These are phyloP conservation scores for Molossus molossus DNA, from an alignment of 2,797 vertebrate genomes.

Conservation along the genomic window DNA sequence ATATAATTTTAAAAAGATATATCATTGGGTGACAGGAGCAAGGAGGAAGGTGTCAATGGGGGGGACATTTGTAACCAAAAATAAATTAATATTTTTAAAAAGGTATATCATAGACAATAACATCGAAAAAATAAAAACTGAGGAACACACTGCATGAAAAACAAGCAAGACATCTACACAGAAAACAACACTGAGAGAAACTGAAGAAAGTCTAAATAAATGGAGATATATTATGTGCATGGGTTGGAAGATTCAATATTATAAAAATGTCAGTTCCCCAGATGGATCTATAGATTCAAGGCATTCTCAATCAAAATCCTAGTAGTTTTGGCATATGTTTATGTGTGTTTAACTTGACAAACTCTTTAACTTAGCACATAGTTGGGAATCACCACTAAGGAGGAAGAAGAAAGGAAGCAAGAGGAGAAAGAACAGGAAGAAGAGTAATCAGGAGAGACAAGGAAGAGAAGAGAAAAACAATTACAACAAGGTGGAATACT, in stretches of 20 bases:
- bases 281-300: constrained; percentile 24
- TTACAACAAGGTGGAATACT: not conserved
- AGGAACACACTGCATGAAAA: not conserved
- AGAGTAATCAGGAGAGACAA: not conserved
- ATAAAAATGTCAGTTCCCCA: not conserved
- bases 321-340: not conserved
- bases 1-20: not conserved
- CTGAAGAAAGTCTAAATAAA: constrained; percentile 2
- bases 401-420: not conserved
- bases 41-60: too few relatives aligned
- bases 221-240: not conserved
- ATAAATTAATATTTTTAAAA: not conserved
- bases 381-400: not conserved
- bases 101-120: not conserved
- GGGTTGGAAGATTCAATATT: constrained; percentile 14
- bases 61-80: too few relatives aligned
- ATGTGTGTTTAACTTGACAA: constrained; percentile 16
- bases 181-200: not conserved
- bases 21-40: not conserved
- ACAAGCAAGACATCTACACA: not conserved
- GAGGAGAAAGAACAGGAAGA: constrained; percentile 36
- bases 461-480: not conserved
- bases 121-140: constrained; percentile 51
- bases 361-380: not conserved
- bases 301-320: not conserved